Base-by-base conservation (phyloP, 1,140 invertebrate species). In the Saccostrea cuccullata region DNA sequence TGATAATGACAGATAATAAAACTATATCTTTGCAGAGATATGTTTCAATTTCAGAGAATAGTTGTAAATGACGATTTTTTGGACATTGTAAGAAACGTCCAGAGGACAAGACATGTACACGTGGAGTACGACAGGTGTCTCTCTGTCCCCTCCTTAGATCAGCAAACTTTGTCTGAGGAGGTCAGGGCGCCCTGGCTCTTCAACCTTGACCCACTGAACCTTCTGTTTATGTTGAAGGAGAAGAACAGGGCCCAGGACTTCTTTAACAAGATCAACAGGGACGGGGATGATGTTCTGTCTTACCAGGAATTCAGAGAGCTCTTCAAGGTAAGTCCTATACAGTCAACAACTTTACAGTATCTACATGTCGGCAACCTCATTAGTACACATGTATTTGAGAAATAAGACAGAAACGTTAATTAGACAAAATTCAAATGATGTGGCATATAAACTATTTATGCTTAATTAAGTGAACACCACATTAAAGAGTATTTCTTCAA, bases 221-320 rank as follows among this genome's bases (percentile, higher is more conserved):
- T 90, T 40, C 56, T 90, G 5, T 90, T 88, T 23, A 86, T 88
- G 60, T 82, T 90, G 58, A 90, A 90, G 13, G 89, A 90, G 26
- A 90, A 90, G 36, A 86, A 90, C 55, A 47, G 89, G 55, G 89
- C 89, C 8, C 89, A 90, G 36, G 89, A 90, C 55, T 90, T 90
- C 82, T 90, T 90, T 26, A 87, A 88, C 26, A 87, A 86, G 86
- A 90, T 90, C 0, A 90, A 90, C 77, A 88, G 86, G 84, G 87
- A 90, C 23, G 70, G 86, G 26, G 56, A 90, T 56, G 87, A 90
- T 55, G 87, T 88, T 0, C 17, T 90, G 12, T 84, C 89, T 26
- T 73, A 73, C 12, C 84, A 88, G 47, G 89, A 90, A 40, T 55
- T 90, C 40, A 85, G 85, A 30, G 30, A 87, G 17, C 36, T 90